A percentile compares a stretch with the other conserved stretches of the same genome.
Evolutionary conservation across 2,888 invertebrate species (phyloP).

Genomic region (Caenorhabditis sp.): DNA sequence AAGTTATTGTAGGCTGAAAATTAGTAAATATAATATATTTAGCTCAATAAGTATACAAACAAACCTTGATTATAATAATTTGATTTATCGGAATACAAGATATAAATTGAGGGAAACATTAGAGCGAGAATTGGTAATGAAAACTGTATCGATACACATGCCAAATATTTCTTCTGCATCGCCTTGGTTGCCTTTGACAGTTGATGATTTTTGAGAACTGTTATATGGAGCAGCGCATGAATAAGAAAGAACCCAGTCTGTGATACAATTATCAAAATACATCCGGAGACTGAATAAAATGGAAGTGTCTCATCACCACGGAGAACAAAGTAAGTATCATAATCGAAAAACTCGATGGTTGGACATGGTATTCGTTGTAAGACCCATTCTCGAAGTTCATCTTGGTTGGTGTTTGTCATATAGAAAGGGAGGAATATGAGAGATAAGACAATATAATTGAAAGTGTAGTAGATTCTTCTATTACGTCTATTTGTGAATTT

Average conservation of each 20-base stretch:
- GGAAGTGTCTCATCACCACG: conserved; percentile 17
- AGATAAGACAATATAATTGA: not conserved
- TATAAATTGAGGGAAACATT: conserved; percentile 5
- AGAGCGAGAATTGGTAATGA: conserved; percentile 5
- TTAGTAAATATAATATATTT: too few species aligned
- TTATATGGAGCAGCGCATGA: conserved; percentile 8
- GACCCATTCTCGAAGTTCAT: not conserved
- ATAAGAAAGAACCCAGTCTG: conserved; percentile 8
- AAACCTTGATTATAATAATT: conserved; percentile 24
- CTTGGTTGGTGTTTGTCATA: conserved; percentile 15
- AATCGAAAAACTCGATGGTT: conserved; percentile 12
- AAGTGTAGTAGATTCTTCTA: conserved; percentile 4
- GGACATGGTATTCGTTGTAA: conserved; percentile 14
- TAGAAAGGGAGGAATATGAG: conserved; percentile 15
- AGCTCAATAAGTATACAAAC: not conserved
- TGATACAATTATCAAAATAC: not conserved
- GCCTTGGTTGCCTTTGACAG: conserved; percentile 2
- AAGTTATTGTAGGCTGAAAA: not conserved
- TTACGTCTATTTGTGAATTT: conserved; percentile 4
- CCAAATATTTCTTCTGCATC: conserved; percentile 16
- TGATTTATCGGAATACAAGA: conserved; percentile 4
- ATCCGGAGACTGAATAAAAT: conserved; percentile 6
- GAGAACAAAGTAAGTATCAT: not conserved
- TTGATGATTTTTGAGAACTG: not conserved
- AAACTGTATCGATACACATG: not conserved